Evolutionary conservation across 2,113 vertebrate genomes (phyloP).

Genomic region (Numida meleagris): DNA sequence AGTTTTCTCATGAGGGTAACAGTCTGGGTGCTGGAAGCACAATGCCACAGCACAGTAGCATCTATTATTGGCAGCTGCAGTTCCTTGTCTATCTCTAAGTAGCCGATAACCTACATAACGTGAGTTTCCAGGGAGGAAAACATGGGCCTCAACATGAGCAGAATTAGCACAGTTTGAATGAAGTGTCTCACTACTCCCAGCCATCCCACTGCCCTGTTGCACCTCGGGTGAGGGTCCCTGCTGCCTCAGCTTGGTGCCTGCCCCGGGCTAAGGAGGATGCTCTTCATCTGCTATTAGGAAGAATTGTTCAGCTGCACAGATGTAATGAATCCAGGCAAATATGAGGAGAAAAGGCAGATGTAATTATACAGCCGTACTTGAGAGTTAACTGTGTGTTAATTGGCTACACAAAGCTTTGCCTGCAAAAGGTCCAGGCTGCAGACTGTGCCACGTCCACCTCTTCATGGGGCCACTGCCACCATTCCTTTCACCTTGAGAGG

Average conservation of each 20-base stretch:
- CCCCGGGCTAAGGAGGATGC: not conserved
- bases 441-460: not conserved
- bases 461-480: not conserved
- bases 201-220: not conserved
- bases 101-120: not conserved
- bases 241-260: no score
- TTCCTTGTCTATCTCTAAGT: accelerated
- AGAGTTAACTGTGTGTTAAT: not conserved
- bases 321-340: not conserved
- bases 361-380: not conserved
- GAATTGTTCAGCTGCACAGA: not conserved
- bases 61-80: not conserved
- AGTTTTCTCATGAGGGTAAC: not conserved
- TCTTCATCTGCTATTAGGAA: not conserved
- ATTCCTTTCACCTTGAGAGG: not conserved
- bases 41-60: not conserved
- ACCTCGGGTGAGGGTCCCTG: not conserved
- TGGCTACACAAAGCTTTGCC: not conserved
- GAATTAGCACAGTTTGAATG: not conserved
- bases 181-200: not conserved
- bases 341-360: not conserved
- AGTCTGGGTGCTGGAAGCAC: not conserved
- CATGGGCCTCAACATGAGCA: not conserved
- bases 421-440: not conserved
- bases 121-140: not conserved